These are phyloP conservation scores for Sinocyclocheilus maitianheensis DNA, from an alignment of 2,113 vertebrate species.

Conservation along the genomic window DNA sequence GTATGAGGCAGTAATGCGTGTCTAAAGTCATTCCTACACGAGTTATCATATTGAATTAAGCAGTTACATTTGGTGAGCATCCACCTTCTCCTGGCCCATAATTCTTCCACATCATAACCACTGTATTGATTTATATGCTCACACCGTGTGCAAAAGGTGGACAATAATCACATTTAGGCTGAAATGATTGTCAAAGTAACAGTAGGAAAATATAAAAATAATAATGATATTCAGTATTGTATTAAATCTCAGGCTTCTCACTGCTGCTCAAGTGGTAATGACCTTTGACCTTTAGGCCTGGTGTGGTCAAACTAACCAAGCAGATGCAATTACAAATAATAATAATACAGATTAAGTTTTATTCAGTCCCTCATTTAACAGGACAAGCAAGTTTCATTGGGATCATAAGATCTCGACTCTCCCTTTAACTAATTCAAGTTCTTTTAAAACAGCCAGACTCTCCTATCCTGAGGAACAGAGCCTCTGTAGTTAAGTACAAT, in stretches of 20 bases:
- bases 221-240: constrained; percentile 5
- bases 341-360: background rate
- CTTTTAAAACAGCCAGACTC: background rate
- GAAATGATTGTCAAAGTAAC: constrained; percentile 77
- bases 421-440: background rate
- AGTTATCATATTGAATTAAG: constrained; percentile 56
- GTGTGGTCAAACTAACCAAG: background rate
- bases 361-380: background rate
- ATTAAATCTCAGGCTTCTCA: constrained; percentile 18
- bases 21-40: constrained; percentile 49
- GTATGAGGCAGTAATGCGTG: constrained; percentile 60
- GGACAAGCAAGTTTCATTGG: background rate
- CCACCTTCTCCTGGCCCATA: constrained; percentile 1
- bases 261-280: background rate
- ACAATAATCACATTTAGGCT: constrained; percentile 54
- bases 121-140: constrained; percentile 60
- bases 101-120: background rate
- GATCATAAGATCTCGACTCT: background rate
- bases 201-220: constrained; percentile 36
- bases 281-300: constrained; percentile 11
- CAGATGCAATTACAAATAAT: background rate
- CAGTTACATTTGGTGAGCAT: constrained; percentile 36
- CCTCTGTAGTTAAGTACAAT: background rate
- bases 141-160: constrained; percentile 65
- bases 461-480: background rate